These are phyloP conservation scores for Stylophora pistillata DNA, from an alignment of 64 coral and sea anemone species.

Conservation along the genomic window DNA sequence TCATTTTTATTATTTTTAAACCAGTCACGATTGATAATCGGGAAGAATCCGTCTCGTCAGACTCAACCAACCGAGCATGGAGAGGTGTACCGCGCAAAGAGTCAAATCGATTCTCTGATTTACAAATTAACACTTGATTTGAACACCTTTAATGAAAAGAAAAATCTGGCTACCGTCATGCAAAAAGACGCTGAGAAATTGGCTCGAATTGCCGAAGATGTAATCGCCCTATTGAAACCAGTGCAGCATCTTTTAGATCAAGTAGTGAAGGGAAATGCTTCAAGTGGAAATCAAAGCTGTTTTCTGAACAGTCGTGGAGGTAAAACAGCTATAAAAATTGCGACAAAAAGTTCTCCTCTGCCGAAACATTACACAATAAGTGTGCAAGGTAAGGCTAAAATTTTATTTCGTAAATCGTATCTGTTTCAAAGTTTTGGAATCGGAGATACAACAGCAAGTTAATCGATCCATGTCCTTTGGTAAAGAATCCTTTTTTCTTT, in stretches of 20 bases:
- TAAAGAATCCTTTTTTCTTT: too few species aligned
- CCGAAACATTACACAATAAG: conserved; percentile 17
- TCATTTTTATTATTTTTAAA: background rate
- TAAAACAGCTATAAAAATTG: conserved; percentile 3
- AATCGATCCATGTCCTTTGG: too few species aligned
- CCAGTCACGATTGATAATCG: background rate
- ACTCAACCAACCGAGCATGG: background rate
- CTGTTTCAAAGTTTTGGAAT: too few species aligned
- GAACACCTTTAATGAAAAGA: conserved; percentile 28
- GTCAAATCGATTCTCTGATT: conserved; percentile 25
- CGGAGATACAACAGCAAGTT: too few species aligned
- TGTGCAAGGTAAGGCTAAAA: background rate
- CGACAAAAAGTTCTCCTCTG: background rate
- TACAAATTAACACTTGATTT: conserved; percentile 14
- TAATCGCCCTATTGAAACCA: background rate
- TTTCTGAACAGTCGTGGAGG: background rate
- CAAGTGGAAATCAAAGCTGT: background rate
- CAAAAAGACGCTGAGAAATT: background rate
- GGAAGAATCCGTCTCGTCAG: background rate
- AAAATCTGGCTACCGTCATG: background rate
- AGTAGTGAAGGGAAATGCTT: background rate
- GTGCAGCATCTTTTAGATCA: conserved; percentile 19
- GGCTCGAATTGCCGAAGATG: background rate
- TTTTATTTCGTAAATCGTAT: background rate
- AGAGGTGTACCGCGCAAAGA: conserved; percentile 24